phyloP scores from a whole-genome alignment of 2,113 vertebrate species.

The Bufo bufo region DNA sequence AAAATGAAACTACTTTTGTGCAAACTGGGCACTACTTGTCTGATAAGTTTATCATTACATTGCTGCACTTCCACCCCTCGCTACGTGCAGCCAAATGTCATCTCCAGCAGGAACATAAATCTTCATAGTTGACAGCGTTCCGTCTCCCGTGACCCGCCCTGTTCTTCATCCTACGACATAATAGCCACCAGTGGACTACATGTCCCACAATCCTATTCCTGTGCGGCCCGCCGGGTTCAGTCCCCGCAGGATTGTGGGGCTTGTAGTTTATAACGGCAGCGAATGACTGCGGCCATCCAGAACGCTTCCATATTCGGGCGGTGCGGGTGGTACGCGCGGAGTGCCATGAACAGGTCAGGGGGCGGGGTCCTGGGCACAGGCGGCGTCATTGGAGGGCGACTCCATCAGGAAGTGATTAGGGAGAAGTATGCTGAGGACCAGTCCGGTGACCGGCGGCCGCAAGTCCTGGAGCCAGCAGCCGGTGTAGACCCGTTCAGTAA shows the following conservation, averaged over 20 bases:
- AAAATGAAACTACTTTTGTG: too few relatives aligned
- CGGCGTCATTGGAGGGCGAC: slow-evolving; percentile 43
- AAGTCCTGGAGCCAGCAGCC: not conserved
- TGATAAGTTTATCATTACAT: too few relatives aligned
- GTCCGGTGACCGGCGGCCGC: not conserved
- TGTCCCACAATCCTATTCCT: not conserved
- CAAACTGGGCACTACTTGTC: too few relatives aligned
- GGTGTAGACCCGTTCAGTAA: too few relatives aligned
- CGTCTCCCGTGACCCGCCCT: not conserved
- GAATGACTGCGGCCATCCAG: not conserved
- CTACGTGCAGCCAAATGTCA: too few relatives aligned
- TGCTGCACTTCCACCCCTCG: too few relatives aligned
- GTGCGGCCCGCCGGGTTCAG: not conserved
- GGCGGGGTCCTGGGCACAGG: not conserved
- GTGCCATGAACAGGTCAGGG: not conserved
- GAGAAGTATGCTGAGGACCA: slow-evolving; percentile 45
- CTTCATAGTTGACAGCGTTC: not conserved
- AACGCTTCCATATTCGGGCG: not conserved
- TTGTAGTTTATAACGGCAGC: not conserved
- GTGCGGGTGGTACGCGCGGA: not conserved
- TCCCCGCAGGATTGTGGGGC: not conserved
- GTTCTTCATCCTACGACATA: not conserved
- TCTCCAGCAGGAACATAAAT: not conserved
- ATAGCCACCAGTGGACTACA: not conserved
- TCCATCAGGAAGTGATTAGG: slow-evolving; percentile 44